A percentile compares a stretch with the other conserved stretches of the same genome.
Evolutionary conservation across 2,888 invertebrate species (phyloP).

Genomic region (Synergus japonicus): DNA sequence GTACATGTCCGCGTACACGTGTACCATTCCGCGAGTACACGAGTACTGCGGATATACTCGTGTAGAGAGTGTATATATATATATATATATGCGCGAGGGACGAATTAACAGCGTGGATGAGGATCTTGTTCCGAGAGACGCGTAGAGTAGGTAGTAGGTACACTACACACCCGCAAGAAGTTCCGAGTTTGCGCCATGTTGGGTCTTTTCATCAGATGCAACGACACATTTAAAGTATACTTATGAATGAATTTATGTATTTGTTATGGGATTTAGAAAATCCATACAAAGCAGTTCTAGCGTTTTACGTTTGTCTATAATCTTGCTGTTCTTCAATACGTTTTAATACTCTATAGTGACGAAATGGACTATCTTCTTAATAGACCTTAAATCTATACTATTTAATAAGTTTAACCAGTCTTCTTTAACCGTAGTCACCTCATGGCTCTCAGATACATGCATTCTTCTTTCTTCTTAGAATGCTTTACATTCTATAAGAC

Average conservation of each 20-base stretch:
- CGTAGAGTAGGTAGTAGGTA: background rate
- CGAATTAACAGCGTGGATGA: constrained; percentile 1
- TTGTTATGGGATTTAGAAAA: no score
- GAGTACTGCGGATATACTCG: constrained; percentile 6
- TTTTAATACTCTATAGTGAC: no score
- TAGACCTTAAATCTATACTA: no score
- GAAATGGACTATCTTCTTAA: no score
- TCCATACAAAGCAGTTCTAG: no score
- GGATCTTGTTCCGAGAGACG: background rate
- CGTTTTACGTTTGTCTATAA: no score
- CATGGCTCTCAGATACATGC: no score
- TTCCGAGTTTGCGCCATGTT: constrained; percentile 7
- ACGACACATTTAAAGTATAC: background rate
- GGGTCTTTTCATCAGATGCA: background rate
- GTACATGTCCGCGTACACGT: constrained; percentile 10
- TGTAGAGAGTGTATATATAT: background rate
- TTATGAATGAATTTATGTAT: background rate
- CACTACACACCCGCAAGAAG: constrained; percentile 5
- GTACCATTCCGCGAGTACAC: constrained; percentile 15
- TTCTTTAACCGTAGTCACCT: no score
- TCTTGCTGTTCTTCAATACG: no score
- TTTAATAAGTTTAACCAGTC: no score
- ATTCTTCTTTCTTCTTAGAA: no score
- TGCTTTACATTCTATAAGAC: no score
- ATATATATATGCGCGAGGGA: background rate